Percentiles rank a stretch among this genome's conserved stretches.
These are phyloP conservation scores for Drosophila lutescens DNA, from an alignment of 2,888 invertebrate species.

Conservation along the genomic window DNA sequence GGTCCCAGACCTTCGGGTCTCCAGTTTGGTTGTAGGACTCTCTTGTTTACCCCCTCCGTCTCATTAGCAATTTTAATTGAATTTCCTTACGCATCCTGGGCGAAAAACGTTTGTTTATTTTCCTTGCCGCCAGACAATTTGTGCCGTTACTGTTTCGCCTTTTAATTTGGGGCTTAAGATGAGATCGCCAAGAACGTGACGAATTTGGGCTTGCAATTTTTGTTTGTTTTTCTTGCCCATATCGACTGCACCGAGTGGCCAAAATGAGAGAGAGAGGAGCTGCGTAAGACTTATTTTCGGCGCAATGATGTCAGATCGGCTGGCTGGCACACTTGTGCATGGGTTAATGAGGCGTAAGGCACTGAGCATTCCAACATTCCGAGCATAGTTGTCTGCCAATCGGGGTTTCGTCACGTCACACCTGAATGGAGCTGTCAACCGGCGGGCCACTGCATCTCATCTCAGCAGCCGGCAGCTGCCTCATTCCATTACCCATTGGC, in stretches of 20 bases:
- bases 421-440: slow-evolving; percentile 64
- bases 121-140: slow-evolving; percentile 37
- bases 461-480: slow-evolving; percentile 13
- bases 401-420: slow-evolving; percentile 62
- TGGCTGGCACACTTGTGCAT: slow-evolving; percentile 26
- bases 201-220: slow-evolving; percentile 49
- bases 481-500: slow-evolving; percentile 57
- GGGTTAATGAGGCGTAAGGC: slow-evolving; percentile 55
- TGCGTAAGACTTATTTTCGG: slow-evolving; percentile 69
- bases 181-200: slow-evolving; percentile 57
- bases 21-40: slow-evolving; percentile 22
- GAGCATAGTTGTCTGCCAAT: slow-evolving; percentile 44
- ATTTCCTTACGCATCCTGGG: slow-evolving; percentile 50
- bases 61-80: slow-evolving; percentile 69
- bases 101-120: slow-evolving; percentile 46
- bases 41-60: slow-evolving; percentile 26
- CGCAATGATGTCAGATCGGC: slow-evolving; percentile 49
- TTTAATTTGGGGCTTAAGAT: slow-evolving; percentile 10
- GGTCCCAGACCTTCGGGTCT: slow-evolving; percentile 12
- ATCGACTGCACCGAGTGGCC: slow-evolving; percentile 44
- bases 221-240: slow-evolving; percentile 51
- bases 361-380: slow-evolving; percentile 46
- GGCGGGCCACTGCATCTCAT: slow-evolving; percentile 24
- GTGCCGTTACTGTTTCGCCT: slow-evolving; percentile 30
- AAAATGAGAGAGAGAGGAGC: slow-evolving; percentile 35